A percentile compares a stretch with the other conserved stretches of the same genome.
Evolutionary conservation across 64 coral and sea anemone genomes (phyloP).

Genomic region (Pocillopora damicornis): DNA sequence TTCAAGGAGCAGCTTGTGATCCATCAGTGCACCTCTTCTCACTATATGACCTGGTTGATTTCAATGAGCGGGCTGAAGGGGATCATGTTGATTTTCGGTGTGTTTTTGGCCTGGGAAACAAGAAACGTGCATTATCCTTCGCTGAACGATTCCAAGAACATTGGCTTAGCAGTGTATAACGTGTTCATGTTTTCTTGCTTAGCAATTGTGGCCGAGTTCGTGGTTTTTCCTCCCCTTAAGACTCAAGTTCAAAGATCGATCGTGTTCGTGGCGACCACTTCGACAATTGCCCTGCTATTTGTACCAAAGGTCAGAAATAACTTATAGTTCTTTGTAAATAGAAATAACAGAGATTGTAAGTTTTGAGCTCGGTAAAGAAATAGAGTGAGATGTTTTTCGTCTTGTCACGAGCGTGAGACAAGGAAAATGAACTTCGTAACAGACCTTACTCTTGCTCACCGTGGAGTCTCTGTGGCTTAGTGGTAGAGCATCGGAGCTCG

Average conservation of each 20-base stretch:
- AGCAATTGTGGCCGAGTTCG: conserved; percentile 46
- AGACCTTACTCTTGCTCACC: too few species aligned
- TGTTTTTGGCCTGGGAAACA: conserved; percentile 67
- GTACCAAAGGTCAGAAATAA: conserved; percentile 51
- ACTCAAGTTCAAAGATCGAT: conserved; percentile 18
- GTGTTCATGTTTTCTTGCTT: conserved; percentile 75
- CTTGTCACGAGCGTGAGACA: too few species aligned
- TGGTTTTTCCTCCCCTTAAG: background rate
- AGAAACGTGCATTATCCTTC: conserved; percentile 40
- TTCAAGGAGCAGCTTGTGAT: conserved; percentile 11
- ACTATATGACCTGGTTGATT: conserved; percentile 49
- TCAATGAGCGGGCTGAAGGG: conserved; percentile 44
- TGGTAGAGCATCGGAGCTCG: too few species aligned
- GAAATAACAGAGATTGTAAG: too few species aligned
- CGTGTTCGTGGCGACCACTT: conserved; percentile 39
- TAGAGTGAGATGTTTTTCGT: too few species aligned
- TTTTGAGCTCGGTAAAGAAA: too few species aligned
- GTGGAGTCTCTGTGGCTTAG: too few species aligned
- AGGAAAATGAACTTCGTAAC: too few species aligned
- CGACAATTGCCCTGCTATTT: conserved; percentile 58
- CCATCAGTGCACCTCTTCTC: conserved; percentile 30
- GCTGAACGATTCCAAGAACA: conserved; percentile 69
- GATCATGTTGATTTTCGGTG: conserved; percentile 54
- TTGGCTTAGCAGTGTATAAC: conserved; percentile 65
- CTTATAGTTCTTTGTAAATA: too few species aligned